Base-by-base conservation (phyloP, 2,888 invertebrate genomes). In the Andrena bucephala region DNA sequence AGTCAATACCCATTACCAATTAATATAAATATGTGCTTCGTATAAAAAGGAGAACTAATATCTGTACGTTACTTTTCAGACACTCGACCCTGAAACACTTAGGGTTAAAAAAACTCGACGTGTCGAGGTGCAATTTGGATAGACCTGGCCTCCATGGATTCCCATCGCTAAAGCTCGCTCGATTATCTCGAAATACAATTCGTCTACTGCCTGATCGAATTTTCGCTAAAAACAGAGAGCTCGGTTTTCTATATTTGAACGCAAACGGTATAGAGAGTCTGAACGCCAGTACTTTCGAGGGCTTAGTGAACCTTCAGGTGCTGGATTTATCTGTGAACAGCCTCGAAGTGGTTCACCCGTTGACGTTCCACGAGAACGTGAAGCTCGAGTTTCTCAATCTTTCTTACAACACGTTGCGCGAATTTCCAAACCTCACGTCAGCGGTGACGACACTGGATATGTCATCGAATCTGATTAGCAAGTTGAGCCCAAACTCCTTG, bases 301-400 rank as follows among this genome's bases (percentile, higher is more conserved):
- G 95, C 13, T 91, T 97, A 2, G 94, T 93, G 82, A 94, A 95
- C 83, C 91, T 97, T 5, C 95, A 95, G 87, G 93, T 94, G 81
- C 93, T 97, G 68, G 96, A 97, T 93, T 93, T 97, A 83, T 97
- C 97, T 0, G 95, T 95, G 93, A 97, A 97, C 92, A 96, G 96
- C 92, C 95, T 97, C 73, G 95, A 95, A 0, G 91, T 92, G 6
- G 91, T 97, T 84, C 95, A 96, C 74, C 95, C 95, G 83, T 95
- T 95, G 63, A 94, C 95, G 2, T 95, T 97, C 86, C 92, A 94
- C 50, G 95, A 95, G 85, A 96, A 96, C 92, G 95, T 95, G 20
- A 94, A 95, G 1, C 92, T 97, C 36, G 95, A 95, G 5, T 94
- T 95, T 67, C 92, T 97, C 16, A 96, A 96, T 91, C 90, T 97